Evolutionary conservation across 1,140 invertebrate genomes (phyloP).

Genomic region (Coenobita brevimanus): DNA sequence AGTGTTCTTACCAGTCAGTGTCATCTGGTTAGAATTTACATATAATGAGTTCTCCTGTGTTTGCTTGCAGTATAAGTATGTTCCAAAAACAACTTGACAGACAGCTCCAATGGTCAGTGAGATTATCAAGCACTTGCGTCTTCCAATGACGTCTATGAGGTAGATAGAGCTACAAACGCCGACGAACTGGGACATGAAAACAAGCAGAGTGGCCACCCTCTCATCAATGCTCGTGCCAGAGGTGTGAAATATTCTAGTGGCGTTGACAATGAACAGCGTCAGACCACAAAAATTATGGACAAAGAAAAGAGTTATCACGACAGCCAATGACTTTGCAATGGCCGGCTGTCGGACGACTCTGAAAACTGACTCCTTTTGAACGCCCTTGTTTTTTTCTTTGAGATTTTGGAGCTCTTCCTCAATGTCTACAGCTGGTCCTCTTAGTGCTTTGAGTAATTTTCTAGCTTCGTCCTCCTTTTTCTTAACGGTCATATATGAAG

Average conservation of each 20-base stretch:
- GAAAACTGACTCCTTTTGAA: background rate
- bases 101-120: slow-evolving; percentile 11
- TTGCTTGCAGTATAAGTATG: background rate
- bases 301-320: slow-evolving; percentile 26
- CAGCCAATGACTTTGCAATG: slow-evolving; percentile 3
- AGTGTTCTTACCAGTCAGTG: too few species aligned
- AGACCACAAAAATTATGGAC: slow-evolving; percentile 46
- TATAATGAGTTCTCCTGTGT: too few species aligned
- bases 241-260: slow-evolving; percentile 42
- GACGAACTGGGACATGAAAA: slow-evolving; percentile 7
- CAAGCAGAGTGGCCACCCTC: slow-evolving; percentile 3
- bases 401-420: slow-evolving; percentile 30
- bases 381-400: slow-evolving; percentile 2
- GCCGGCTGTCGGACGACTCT: background rate
- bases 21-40: too few species aligned
- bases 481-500: slow-evolving; percentile 6
- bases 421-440: slow-evolving; percentile 20
- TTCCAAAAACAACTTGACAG: background rate
- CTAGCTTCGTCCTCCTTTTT: slow-evolving; percentile 10
- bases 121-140: slow-evolving; percentile 27
- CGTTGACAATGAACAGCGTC: slow-evolving; percentile 29
- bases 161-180: slow-evolving; percentile 1
- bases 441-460: background rate
- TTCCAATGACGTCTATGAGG: slow-evolving; percentile 20
- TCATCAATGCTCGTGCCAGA: slow-evolving; percentile 29